Conservation (phyloP, 2,888 invertebrate genomes). For the Mesoligia furuncula region DNA sequence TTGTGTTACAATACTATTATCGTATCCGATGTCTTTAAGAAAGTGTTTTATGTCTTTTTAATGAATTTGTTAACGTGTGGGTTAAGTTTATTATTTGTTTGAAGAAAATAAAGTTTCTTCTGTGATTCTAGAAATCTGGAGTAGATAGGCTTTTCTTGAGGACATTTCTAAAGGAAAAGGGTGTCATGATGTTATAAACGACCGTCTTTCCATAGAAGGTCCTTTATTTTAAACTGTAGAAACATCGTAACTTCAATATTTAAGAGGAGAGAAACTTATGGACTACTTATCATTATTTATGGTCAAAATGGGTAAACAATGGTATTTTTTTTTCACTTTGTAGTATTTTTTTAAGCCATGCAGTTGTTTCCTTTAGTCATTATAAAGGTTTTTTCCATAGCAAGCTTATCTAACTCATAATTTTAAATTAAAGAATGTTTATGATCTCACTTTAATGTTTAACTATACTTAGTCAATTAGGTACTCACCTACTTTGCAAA, state of each 20-base stretch:
- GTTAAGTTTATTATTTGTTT: constrained; percentile 3
- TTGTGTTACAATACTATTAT: constrained; percentile 69
- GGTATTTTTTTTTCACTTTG: background rate
- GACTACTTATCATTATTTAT: background rate
- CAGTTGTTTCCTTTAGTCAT: too few relatives aligned
- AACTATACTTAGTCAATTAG: background rate
- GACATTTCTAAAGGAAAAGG: background rate
- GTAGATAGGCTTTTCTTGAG: background rate
- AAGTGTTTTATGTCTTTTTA: constrained; percentile 41
- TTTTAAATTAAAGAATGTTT: background rate
- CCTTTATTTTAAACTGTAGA: background rate
- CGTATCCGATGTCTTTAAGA: constrained; percentile 46
- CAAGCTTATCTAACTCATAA: background rate
- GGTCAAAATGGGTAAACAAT: background rate
- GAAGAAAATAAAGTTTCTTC: background rate
- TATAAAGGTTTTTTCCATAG: background rate
- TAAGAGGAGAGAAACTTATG: background rate
- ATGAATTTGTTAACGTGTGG: background rate
- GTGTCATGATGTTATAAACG: background rate
- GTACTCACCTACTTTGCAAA: background rate
- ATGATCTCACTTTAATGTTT: background rate
- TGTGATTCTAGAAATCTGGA: background rate
- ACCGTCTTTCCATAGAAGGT: too few relatives aligned
- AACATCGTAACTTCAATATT: background rate
- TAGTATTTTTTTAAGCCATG: too few relatives aligned